phyloP scores from a whole-genome alignment of 2,888 invertebrate species.

The Drosophila diplacantha region DNA sequence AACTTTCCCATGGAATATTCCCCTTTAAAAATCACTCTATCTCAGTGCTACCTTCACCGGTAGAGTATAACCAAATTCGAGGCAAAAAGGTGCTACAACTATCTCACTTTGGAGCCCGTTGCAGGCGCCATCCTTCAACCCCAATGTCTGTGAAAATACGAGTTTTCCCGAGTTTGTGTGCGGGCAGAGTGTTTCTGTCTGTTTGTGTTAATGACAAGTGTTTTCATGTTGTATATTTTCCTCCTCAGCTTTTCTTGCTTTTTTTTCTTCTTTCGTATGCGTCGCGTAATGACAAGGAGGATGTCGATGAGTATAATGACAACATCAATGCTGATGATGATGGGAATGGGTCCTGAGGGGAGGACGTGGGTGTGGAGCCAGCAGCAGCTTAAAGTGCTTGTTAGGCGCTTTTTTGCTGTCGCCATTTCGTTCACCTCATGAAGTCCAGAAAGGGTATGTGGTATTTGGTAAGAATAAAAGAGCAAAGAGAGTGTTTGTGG shows the following conservation, averaged over 20 bases:
- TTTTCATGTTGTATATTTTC: conserved; percentile 54
- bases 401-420: conserved; percentile 58
- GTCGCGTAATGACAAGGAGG: conserved; percentile 67
- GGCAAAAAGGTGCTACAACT: conserved; percentile 34
- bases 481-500: neutral
- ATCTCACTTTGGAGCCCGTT: conserved; percentile 25
- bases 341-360: conserved; percentile 28
- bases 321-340: conserved; percentile 68
- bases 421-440: conserved; percentile 20
- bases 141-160: conserved; percentile 13
- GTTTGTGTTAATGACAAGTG: conserved; percentile 71
- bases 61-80: conserved; percentile 18
- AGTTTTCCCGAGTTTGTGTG: conserved; percentile 31
- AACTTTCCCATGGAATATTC: neutral
- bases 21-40: too few relatives aligned
- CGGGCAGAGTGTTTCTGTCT: conserved; percentile 40
- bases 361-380: conserved; percentile 20
- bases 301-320: conserved; percentile 72
- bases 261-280: conserved; percentile 48
- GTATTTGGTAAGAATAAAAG: neutral
- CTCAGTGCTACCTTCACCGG: neutral
- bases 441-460: neutral
- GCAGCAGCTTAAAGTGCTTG: conserved; percentile 66
- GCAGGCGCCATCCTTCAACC: conserved; percentile 41
- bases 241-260: conserved; percentile 6